Percentiles rank a stretch among this genome's conserved stretches.
phyloP scores from a whole-genome alignment of 2,888 invertebrate genomes.

The Pseudococcus longispinus region DNA sequence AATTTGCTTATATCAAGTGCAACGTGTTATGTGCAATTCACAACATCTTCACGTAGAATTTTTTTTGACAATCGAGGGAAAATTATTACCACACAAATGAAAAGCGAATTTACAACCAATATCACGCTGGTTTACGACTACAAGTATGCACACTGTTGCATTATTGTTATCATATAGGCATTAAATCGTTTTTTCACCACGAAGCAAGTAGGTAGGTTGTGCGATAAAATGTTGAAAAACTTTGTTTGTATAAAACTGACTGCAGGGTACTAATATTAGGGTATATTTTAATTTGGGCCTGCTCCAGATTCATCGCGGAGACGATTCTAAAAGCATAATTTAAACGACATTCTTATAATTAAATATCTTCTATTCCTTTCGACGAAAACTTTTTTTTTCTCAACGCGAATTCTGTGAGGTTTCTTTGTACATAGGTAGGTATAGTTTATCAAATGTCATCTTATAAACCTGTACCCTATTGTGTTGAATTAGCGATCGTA shows the following conservation, averaged over 20 bases:
- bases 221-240: background rate
- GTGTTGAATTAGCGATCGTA: background rate
- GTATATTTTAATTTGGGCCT: background rate
- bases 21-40: no score
- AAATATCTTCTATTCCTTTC: background rate
- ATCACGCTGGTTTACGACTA: slow-evolving; percentile 15
- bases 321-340: background rate
- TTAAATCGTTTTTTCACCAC: no score
- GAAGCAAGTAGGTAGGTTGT: no score
- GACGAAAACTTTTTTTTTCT: background rate
- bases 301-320: background rate
- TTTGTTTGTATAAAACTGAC: background rate
- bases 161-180: background rate
- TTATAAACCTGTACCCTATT: background rate
- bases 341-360: background rate
- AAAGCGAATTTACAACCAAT: slow-evolving; percentile 19
- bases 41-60: background rate
- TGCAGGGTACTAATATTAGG: background rate
- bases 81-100: background rate
- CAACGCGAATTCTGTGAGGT: background rate
- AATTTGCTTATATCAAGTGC: no score
- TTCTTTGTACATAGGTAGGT: background rate
- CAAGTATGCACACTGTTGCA: background rate
- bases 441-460: background rate
- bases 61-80: background rate